phyloP scores from a whole-genome alignment of 2,888 invertebrate genomes.

The Chrysolina oricalcia region DNA sequence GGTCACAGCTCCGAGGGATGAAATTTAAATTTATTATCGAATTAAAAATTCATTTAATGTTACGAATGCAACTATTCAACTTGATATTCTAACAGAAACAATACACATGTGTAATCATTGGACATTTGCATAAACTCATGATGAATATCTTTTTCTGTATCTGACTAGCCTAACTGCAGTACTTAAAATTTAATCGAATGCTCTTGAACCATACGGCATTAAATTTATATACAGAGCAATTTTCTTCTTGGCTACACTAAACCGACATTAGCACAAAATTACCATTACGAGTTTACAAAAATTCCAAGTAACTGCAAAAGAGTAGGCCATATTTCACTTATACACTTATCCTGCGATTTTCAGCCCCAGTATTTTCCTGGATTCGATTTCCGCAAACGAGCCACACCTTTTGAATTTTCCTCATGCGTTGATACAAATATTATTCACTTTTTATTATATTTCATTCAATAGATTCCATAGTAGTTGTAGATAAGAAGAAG shows the following conservation, averaged over 20 bases:
- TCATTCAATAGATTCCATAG: no score
- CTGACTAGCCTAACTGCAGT: neutral
- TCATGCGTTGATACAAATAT: neutral
- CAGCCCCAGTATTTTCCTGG: neutral
- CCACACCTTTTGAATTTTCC: neutral
- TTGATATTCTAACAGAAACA: no score
- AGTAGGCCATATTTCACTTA: neutral
- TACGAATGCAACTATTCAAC: no score
- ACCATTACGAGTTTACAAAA: conserved; percentile 2
- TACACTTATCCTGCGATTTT: conserved; percentile 2
- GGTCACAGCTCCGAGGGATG: no score
- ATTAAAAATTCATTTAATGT: no score
- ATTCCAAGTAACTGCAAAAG: neutral
- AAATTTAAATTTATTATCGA: no score
- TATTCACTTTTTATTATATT: no score
- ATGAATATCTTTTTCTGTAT: neutral
- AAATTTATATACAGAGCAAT: neutral
- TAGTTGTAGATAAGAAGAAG: no score
- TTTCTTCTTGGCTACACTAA: conserved; percentile 9
- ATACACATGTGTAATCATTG: neutral
- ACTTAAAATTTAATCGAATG: neutral
- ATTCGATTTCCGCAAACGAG: neutral
- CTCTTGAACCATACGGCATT: neutral
- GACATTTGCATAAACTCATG: no score
- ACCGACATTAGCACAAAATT: conserved; percentile 11